Evolutionary conservation across 2,113 vertebrate genomes (phyloP).

Genomic region (Myxocyprinus asiaticus): DNA sequence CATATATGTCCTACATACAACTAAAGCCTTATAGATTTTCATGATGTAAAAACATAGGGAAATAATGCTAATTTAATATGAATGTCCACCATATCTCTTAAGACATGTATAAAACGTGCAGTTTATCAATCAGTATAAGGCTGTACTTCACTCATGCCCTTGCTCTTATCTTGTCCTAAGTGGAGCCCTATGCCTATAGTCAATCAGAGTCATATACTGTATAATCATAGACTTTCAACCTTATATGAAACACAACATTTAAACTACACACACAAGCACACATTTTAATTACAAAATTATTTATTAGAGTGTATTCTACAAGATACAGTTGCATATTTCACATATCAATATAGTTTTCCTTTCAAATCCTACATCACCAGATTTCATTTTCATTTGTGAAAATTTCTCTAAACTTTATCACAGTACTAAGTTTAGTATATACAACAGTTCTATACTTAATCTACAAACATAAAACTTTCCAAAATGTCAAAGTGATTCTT

Average conservation of each 20-base stretch:
- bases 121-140: too few species aligned
- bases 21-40: background rate
- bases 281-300: background rate
- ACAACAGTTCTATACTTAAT: too few species aligned
- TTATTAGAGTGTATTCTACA: background rate
- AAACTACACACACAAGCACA: background rate
- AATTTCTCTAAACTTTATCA: background rate
- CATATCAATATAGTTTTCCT: background rate
- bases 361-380: background rate
- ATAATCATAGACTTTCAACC: too few species aligned
- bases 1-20: background rate
- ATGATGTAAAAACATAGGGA: background rate
- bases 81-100: too few species aligned
- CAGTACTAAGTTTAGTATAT: background rate
- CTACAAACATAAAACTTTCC: background rate
- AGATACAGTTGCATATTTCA: constrained; percentile 5
- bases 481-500: too few species aligned
- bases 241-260: too few species aligned
- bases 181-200: too few species aligned
- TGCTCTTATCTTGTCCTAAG: too few species aligned
- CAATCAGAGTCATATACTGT: too few species aligned
- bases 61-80: too few species aligned
- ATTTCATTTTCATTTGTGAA: background rate
- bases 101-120: too few species aligned
- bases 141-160: too few species aligned